These are phyloP conservation scores for Chelonia mydas DNA, from an alignment of 2,797 vertebrate species.

Conservation along the genomic window DNA sequence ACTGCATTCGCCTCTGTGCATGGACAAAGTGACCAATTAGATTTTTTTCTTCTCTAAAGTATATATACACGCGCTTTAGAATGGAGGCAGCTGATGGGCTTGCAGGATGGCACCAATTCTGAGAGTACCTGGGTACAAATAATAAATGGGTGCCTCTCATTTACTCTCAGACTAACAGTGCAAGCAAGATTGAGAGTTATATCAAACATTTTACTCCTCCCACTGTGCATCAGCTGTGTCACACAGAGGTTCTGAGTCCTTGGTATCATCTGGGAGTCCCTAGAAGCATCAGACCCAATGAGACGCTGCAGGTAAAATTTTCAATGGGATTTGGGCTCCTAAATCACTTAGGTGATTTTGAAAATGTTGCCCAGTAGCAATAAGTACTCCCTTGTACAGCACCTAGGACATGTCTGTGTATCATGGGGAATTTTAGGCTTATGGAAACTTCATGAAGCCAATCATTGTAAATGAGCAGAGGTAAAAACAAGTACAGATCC, in stretches of 20 bases:
- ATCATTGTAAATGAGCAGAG: neutral
- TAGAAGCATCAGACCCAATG: neutral
- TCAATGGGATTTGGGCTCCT: rapidly evolving
- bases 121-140: neutral
- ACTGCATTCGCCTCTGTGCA: neutral
- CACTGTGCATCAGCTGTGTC: neutral
- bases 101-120: rapidly evolving
- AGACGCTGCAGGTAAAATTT: neutral
- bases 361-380: neutral
- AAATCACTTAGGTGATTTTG: neutral
- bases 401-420: rapidly evolving
- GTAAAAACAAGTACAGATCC: neutral
- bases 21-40: neutral
- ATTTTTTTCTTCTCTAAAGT: neutral
- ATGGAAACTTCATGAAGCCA: neutral
- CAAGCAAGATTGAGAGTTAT: neutral
- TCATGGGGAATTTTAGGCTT: rapidly evolving
- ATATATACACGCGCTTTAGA: rapidly evolving
- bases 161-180: neutral
- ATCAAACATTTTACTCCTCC: neutral
- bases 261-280: neutral
- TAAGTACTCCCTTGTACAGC: neutral
- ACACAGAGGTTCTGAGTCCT: rapidly evolving
- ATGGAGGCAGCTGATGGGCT: neutral
- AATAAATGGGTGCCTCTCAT: neutral